phyloP scores from a whole-genome alignment of 2,888 invertebrate species.

The Eucera pruinosa region DNA sequence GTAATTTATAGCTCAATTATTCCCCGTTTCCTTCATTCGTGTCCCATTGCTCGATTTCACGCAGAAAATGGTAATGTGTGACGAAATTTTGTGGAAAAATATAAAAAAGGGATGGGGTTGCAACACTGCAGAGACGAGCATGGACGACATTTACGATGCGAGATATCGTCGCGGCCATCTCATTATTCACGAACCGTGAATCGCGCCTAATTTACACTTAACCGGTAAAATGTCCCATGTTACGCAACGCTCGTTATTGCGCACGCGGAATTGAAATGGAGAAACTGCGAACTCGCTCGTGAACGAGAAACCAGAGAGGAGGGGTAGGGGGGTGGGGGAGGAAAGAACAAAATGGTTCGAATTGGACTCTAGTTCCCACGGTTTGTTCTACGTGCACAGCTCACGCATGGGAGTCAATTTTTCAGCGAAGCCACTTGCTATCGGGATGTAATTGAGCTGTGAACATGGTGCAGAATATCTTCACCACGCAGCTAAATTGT shows the following conservation, averaged over 20 bases:
- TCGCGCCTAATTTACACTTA: slow-evolving; percentile 57
- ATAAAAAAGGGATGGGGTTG: not conserved
- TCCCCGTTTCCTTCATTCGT: not conserved
- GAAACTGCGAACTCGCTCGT: slow-evolving; percentile 45
- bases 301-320: not conserved
- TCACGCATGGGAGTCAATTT: slow-evolving; percentile 23
- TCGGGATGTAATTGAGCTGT: not conserved
- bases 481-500: too few relatives aligned
- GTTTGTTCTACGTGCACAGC: slow-evolving; percentile 8
- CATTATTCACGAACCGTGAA: slow-evolving; percentile 33
- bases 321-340: not conserved
- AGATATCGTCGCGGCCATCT: slow-evolving; percentile 17
- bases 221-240: slow-evolving; percentile 41
- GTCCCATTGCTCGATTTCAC: not conserved
- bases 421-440: not conserved
- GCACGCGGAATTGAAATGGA: slow-evolving; percentile 50
- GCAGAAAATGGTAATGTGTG: not conserved
- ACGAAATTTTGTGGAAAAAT: slow-evolving; percentile 22
- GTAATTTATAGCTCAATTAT: slow-evolving; percentile 25
- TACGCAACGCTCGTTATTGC: slow-evolving; percentile 58
- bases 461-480: too few relatives aligned
- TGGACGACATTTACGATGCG: slow-evolving; percentile 12
- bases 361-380: slow-evolving; percentile 61
- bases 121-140: too few relatives aligned
- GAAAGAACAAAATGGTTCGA: slow-evolving; percentile 43